Conservation (phyloP, 2,113 vertebrate species). For the Poecilia latipinna region DNA sequence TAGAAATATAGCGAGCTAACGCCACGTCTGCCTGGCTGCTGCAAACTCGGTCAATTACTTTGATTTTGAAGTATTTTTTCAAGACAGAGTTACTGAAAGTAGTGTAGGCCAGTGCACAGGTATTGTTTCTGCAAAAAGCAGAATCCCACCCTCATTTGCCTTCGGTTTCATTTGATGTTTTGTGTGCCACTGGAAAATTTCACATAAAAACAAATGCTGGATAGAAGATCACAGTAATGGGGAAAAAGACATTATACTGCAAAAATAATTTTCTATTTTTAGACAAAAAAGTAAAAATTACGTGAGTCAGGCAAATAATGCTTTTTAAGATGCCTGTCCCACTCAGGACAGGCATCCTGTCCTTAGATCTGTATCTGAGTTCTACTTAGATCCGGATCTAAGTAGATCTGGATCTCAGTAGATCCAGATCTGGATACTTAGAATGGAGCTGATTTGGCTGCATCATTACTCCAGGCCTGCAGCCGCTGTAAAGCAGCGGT, state of each 20-base stretch:
- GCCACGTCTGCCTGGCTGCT: not conserved
- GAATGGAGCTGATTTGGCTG: not conserved
- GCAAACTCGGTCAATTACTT: not conserved
- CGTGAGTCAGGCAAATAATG: not conserved
- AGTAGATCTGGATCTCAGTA: too few species aligned
- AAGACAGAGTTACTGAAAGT: too few species aligned
- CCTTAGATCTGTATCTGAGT: too few species aligned
- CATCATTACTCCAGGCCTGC: not conserved
- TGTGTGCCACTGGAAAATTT: not conserved
- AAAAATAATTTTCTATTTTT: too few species aligned
- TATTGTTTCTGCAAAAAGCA: not conserved
- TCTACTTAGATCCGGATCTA: too few species aligned
- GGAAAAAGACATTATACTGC: too few species aligned
- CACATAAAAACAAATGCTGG: too few species aligned
- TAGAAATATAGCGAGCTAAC: not conserved
- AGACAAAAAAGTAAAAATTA: not conserved
- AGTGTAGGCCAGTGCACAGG: not conserved
- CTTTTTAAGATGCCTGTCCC: not conserved
- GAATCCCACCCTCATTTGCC: too few species aligned
- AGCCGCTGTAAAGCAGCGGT: too few species aligned
- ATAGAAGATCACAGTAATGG: not conserved
- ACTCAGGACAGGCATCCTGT: too few species aligned
- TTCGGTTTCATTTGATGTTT: not conserved
- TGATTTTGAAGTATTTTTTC: not conserved
- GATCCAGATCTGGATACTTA: too few species aligned